A percentile compares a stretch with the other conserved stretches of the same genome.
Conservation (phyloP, 2,888 invertebrate genomes). For the Nomada flava region DNA sequence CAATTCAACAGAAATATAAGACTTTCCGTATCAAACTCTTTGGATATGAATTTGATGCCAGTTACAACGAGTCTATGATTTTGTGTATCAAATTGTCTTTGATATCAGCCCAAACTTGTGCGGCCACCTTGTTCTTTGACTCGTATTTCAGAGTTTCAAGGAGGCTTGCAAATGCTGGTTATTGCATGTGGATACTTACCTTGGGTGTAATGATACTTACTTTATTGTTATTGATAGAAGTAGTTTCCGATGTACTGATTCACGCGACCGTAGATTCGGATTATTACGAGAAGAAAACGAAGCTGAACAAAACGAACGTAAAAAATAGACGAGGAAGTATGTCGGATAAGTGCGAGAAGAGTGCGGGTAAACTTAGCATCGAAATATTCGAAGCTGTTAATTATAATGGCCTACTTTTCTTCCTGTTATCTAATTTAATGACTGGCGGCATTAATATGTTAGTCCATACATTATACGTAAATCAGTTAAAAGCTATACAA, state of each 20-base stretch:
- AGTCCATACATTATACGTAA: conserved; percentile 87
- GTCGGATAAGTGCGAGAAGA: conserved; percentile 29
- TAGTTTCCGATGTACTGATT: conserved; percentile 82
- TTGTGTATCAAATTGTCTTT: conserved; percentile 78
- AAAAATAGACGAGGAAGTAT: conserved; percentile 40
- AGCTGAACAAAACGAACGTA: conserved; percentile 27
- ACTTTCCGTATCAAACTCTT: conserved; percentile 66
- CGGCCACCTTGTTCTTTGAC: conserved; percentile 85
- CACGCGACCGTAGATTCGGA: conserved; percentile 43
- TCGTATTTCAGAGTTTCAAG: conserved; percentile 89
- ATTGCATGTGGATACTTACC: conserved; percentile 91
- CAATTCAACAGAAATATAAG: conserved; percentile 41
- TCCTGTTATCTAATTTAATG: conserved; percentile 92
- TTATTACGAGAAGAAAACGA: background rate
- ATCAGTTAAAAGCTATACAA: conserved; percentile 70
- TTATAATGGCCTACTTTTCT: conserved; percentile 93
- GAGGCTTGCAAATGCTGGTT: conserved; percentile 93
- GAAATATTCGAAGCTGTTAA: conserved; percentile 90
- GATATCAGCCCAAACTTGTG: conserved; percentile 81
- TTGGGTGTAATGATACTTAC: conserved; percentile 86
- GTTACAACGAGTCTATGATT: conserved; percentile 76
- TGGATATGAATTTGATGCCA: conserved; percentile 65
- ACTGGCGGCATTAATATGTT: conserved; percentile 93
- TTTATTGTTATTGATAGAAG: conserved; percentile 86
- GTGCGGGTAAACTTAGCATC: conserved; percentile 82